Base-by-base conservation (phyloP, 2,888 invertebrate species). In the Zeuzera pyrina region DNA sequence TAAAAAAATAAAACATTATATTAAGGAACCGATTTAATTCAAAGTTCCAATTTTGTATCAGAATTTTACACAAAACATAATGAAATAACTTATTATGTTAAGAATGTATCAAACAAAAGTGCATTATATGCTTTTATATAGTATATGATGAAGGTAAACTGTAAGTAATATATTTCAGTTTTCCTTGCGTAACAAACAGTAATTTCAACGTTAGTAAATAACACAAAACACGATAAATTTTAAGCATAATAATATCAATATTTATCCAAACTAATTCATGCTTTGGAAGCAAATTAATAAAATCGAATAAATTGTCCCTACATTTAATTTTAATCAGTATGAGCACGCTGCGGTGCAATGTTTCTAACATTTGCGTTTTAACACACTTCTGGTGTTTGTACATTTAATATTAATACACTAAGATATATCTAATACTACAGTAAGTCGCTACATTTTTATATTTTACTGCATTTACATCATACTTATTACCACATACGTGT, bases 71-170 rank as follows among this genome's bases (percentile, higher is more conserved):
- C 61, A 63, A 64, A 66, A 74, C 65, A 70, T 59, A 68, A 73
- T 59, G 55, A 57, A 51, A 65, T 65, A 69, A 60, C 55, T 67
- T 66, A 70, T 45, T 48, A 43, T 47, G 47, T 51, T 48, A 43
- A 47, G 46, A 50, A 50, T 55, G 47, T 58, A 52, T 68, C 65
- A 73, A 63, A 66, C 63, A 60, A 66, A 63, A 61, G 64, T 69
- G 76, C 74, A 72, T 72, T 68, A 69, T 63, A 72, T 73, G 72
- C 71, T 44, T n/a, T n/a, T n/a, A n/a, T n/a, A n/a, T n/a, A n/a
- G n/a, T n/a, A n/a, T 25, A 25, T 25, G 8, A 11, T 12, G 12
- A 31, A 29, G 29, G 1, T 23, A 11, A 27, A 25, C 11, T 12
- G 28, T 24, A 3, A 39, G 40, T 40, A 34, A 41, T 52, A 57